Evolutionary conservation across 2,113 vertebrate species (phyloP), one percentile per base, ranked within the genome.

Genomic region (Zosterops borbonicus): DNA sequence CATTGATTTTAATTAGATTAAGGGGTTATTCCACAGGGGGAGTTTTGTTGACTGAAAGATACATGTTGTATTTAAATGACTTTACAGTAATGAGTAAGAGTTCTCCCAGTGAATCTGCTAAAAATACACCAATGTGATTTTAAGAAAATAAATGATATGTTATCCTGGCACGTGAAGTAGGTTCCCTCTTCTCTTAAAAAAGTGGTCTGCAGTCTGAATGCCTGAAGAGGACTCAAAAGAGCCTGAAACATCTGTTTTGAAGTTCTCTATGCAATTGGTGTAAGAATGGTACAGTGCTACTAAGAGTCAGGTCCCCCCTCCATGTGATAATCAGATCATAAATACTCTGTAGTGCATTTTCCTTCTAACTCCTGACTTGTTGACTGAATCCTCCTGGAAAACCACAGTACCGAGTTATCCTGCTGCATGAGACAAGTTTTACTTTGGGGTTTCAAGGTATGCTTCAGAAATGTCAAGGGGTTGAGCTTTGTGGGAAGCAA

Each of bases 261-360:
- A 73, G 15, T 4, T 44, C 46, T 86, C 83, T 47, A 23, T 4
- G 2, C 35, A 50, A 33, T 8, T 0, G 0, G 3, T 70, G 13
- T 44, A 63, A 80, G 68, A 59, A 49, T 31, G 35, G 21, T 83
- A 33, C 56, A 67, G 16, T n/a, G 24, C 42, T 39, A 20, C 42
- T 69, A 50, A 69, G 56, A 64, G 75, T 42, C 52, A 44, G 9
- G 4, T 79, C 12, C 12, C 25, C 25, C 14, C 31, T 83, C 14
- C 12, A 44, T 80, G 31, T 83, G 62, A 67, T 23, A 50, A 39
- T 58, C 46, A 37, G 33, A 35, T 19, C 71, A 78, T 50, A 83
- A 46, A 56, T 68, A 65, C 14, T 62, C 44, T 42, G 12, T 6
- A 14, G 13, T 37, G 6, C n/a, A 44, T 83, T 80, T 93, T 74